Evolutionary conservation across 2,888 invertebrate species (phyloP).

Genomic region (Campoplex capitator): DNA sequence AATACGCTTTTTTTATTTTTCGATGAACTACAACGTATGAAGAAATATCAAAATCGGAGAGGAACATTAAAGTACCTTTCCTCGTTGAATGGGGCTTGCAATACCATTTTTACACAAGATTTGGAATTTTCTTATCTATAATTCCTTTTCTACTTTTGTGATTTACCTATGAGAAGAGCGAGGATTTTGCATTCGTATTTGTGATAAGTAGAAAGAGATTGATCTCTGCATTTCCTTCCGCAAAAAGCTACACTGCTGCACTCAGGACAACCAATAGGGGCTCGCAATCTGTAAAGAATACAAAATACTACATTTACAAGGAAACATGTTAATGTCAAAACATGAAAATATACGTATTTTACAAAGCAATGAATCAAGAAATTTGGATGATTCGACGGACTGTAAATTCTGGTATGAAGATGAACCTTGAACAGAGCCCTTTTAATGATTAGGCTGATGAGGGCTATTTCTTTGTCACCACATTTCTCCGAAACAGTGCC

Average conservation of each 20-base stretch:
- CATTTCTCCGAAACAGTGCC: no score
- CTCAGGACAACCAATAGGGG: conserved; percentile 90
- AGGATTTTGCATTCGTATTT: conserved; percentile 91
- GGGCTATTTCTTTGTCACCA: no score
- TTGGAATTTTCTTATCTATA: no score
- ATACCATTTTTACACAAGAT: no score
- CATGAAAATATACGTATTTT: no score
- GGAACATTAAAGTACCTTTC: no score
- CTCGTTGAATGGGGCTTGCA: no score
- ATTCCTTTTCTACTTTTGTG: neutral
- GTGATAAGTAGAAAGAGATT: conserved; percentile 89
- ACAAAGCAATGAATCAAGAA: neutral
- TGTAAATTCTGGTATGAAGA: neutral
- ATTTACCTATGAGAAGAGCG: conserved; percentile 90
- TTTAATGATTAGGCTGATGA: no score
- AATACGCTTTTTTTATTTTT: no score
- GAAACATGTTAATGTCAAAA: neutral
- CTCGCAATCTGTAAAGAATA: conserved; percentile 85
- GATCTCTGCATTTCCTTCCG: conserved; percentile 88
- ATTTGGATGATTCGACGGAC: neutral
- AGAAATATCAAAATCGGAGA: no score
- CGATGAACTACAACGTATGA: no score
- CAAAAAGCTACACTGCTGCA: conserved; percentile 93
- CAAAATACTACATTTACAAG: neutral
- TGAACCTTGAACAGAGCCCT: neutral